Evolutionary conservation across 2,797 vertebrate genomes (phyloP).

Genomic region (Muscicapa comitata): DNA sequence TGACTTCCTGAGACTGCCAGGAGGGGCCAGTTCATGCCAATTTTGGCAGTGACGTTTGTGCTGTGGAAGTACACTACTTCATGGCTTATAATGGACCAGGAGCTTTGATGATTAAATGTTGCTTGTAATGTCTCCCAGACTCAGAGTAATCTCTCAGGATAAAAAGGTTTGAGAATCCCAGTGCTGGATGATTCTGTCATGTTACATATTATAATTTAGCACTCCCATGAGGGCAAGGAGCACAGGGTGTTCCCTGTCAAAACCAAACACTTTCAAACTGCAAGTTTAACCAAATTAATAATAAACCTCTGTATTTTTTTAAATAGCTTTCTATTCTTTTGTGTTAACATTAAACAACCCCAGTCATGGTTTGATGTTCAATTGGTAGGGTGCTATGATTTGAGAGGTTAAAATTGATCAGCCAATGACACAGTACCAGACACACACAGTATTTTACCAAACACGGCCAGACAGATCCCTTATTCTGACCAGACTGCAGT

Average conservation of each 20-base stretch:
- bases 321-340: background rate
- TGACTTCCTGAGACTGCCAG: slow-evolving; percentile 18
- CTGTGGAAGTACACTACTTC: background rate
- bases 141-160: background rate
- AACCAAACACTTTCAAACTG: background rate
- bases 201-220: background rate
- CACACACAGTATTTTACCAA: background rate
- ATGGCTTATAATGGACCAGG: background rate
- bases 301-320: background rate
- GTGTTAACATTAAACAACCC: background rate
- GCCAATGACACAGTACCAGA: background rate
- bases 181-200: background rate
- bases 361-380: background rate
- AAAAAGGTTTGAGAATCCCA: background rate
- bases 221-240: background rate
- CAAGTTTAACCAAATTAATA: background rate
- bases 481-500: background rate
- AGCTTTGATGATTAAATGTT: background rate
- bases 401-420: background rate
- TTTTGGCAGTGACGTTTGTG: background rate
- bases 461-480: background rate
- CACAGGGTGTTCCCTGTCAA: background rate
- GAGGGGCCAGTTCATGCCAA: background rate
- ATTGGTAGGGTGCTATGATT: background rate
- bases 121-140: background rate